Evolutionary conservation across 2,113 vertebrate species (phyloP).

Genomic region (Heterotis niloticus): DNA sequence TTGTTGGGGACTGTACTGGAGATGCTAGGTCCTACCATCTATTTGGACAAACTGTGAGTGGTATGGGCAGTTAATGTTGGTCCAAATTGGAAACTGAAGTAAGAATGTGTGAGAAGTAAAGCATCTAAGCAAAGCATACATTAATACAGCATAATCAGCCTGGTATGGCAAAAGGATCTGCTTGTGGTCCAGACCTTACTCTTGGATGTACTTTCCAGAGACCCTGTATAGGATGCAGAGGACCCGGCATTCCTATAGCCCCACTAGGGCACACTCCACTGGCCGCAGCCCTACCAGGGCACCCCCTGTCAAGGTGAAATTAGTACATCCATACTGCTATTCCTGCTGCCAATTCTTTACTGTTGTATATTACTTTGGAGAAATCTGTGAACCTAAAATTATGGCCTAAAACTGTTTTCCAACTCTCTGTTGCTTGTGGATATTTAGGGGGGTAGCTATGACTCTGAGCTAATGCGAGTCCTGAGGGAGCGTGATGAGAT

Average conservation of each 20-base stretch:
- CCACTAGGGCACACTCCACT: slow-evolving; percentile 33
- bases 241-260: slow-evolving; percentile 55
- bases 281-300: slow-evolving; percentile 43
- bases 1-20: too few species aligned
- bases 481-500: slow-evolving; percentile 66
- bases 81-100: too few species aligned
- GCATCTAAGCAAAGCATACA: too few species aligned
- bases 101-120: background rate
- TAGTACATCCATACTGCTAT: background rate
- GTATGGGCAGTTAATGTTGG: too few species aligned
- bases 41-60: too few species aligned
- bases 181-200: background rate
- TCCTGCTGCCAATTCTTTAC: background rate
- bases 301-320: slow-evolving; percentile 54
- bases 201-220: background rate
- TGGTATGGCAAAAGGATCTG: too few species aligned
- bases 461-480: slow-evolving; percentile 62
- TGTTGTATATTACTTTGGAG: background rate
- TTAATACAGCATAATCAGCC: too few species aligned
- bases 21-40: too few species aligned
- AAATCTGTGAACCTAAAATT: background rate
- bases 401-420: background rate
- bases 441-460: slow-evolving; percentile 55
- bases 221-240: slow-evolving; percentile 59
- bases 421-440: background rate